Evolutionary conservation across 2,888 invertebrate species (phyloP).

Genomic region (Agrochola litura): DNA sequence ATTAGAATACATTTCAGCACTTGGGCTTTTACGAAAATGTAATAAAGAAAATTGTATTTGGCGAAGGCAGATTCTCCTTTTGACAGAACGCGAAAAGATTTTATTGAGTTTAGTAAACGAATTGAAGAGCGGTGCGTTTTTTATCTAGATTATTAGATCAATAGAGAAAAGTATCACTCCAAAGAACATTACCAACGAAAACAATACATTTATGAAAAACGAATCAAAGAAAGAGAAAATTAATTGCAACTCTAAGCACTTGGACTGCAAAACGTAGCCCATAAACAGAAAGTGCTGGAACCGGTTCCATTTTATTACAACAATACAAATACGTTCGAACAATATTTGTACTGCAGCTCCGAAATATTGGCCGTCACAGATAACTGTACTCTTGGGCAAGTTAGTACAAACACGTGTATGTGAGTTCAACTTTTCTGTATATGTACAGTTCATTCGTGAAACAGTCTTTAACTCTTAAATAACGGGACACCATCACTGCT

Average conservation of each 20-base stretch:
- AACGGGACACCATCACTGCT: slow-evolving; percentile 55
- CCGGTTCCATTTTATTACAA: slow-evolving; percentile 48
- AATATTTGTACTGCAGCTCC: slow-evolving; percentile 53
- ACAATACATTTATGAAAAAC: not conserved
- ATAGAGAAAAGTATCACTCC: not conserved
- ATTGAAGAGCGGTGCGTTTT: slow-evolving; percentile 19
- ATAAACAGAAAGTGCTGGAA: slow-evolving; percentile 53
- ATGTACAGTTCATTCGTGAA: slow-evolving; percentile 55
- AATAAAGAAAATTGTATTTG: slow-evolving; percentile 55
- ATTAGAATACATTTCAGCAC: slow-evolving; percentile 40
- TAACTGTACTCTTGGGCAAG: slow-evolving; percentile 62
- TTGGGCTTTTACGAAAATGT: slow-evolving; percentile 38
- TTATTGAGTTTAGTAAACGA: slow-evolving; percentile 41
- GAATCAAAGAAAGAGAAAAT: slow-evolving; percentile 1
- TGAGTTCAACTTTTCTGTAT: slow-evolving; percentile 43
- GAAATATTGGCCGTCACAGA: slow-evolving; percentile 52
- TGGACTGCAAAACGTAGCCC: slow-evolving; percentile 40
- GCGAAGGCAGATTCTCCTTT: slow-evolving; percentile 38
- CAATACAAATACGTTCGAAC: slow-evolving; percentile 50
- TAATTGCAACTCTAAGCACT: slow-evolving; percentile 35
- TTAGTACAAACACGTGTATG: slow-evolving; percentile 43
- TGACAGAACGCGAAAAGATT: slow-evolving; percentile 36
- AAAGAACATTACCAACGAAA: not conserved
- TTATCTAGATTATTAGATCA: slow-evolving; percentile 33
- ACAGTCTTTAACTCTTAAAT: slow-evolving; percentile 55